Evolutionary conservation across 2,888 invertebrate species (phyloP).

Genomic region (Tipula lateralis): DNA sequence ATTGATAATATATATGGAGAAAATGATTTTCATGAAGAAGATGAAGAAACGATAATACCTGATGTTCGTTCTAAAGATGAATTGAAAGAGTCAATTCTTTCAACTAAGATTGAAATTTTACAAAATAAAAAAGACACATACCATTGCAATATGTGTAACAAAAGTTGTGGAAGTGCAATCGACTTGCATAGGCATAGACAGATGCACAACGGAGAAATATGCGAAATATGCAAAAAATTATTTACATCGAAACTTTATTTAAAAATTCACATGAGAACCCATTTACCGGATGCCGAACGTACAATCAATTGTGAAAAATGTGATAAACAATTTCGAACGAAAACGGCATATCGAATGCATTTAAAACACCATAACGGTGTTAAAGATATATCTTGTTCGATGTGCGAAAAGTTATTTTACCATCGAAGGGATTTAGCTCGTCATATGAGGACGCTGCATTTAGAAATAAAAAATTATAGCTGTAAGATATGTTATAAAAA

Average conservation of each 20-base stretch:
- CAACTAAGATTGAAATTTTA: neutral
- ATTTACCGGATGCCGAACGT: neutral
- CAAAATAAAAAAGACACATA: neutral
- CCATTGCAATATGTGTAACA: neutral
- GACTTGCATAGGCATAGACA: neutral
- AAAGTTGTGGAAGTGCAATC: neutral
- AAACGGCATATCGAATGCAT: neutral
- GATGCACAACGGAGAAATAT: neutral
- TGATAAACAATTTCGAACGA: neutral
- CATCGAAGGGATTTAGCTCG: neutral
- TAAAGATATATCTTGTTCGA: neutral
- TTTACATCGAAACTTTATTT: neutral
- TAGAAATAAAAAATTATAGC: neutral
- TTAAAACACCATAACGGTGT: neutral
- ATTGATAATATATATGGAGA: neutral
- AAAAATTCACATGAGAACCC: neutral
- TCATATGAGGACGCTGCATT: neutral
- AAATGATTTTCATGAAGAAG: neutral
- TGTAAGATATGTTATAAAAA: neutral
- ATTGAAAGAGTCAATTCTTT: neutral
- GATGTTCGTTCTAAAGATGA: neutral
- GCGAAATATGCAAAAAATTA: neutral
- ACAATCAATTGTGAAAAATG: neutral
- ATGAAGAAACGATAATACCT: neutral
- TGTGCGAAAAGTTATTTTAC: neutral